These are phyloP conservation scores for Myathropa florea DNA, from an alignment of 2,888 invertebrate species.

Conservation along the genomic window DNA sequence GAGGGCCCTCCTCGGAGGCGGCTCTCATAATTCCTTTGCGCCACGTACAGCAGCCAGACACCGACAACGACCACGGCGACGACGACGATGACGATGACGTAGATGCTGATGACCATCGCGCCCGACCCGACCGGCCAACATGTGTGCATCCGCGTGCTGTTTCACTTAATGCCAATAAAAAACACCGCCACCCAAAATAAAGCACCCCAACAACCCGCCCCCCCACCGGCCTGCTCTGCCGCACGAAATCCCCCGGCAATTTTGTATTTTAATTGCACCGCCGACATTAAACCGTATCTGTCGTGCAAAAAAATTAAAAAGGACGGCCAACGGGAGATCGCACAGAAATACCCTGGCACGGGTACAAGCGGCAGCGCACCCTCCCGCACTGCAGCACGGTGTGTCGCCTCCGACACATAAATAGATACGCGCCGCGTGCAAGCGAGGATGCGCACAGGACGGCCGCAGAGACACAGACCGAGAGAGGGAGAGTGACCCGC, in stretches of 20 bases:
- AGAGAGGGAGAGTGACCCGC: neutral
- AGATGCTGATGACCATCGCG: slow-evolving; percentile 1
- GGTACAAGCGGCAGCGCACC: neutral
- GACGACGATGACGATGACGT: neutral
- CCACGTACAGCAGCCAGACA: neutral
- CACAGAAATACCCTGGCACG: slow-evolving; percentile 42
- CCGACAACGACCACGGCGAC: neutral
- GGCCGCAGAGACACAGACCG: neutral
- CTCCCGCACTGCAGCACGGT: neutral
- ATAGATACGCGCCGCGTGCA: slow-evolving; percentile 38
- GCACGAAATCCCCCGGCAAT: slow-evolving; percentile 50
- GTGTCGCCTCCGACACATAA: slow-evolving; percentile 39
- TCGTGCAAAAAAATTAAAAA: slow-evolving; percentile 19
- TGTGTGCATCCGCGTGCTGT: neutral
- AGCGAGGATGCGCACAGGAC: neutral
- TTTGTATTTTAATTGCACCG: slow-evolving; percentile 64
- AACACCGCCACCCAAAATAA: slow-evolving; percentile 26
- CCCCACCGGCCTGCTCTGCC: neutral
- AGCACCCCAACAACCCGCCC: neutral
- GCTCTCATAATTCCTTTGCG: slow-evolving; percentile 13
- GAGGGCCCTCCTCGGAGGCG: neutral
- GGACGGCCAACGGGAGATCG: slow-evolving; percentile 44
- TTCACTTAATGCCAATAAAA: slow-evolving; percentile 42
- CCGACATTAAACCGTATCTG: slow-evolving; percentile 53
- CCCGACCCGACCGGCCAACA: neutral